Percentiles rank a stretch among this genome's conserved stretches.
phyloP scores from a whole-genome alignment of 2,888 invertebrate genomes.

The Sericinus montela region DNA sequence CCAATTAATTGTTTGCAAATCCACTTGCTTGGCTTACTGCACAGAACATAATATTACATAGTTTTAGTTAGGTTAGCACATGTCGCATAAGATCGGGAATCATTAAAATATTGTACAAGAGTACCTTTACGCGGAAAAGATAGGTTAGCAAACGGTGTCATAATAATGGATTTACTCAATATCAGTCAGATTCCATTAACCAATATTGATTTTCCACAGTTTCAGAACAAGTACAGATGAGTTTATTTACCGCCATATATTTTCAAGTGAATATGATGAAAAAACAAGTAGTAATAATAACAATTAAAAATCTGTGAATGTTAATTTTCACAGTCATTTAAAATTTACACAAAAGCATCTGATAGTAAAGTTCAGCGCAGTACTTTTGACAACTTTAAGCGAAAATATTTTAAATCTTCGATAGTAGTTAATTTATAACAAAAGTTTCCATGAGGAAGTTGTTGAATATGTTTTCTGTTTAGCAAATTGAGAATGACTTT shows the following conservation, averaged over 20 bases:
- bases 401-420: conserved; percentile 19
- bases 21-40: too few species aligned
- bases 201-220: too few species aligned
- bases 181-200: too few species aligned
- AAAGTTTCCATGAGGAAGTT: conserved; percentile 6
- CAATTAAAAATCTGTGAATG: not conserved
- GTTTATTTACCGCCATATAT: not conserved
- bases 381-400: conserved; percentile 19
- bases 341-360: conserved; percentile 13
- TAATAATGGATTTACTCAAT: too few species aligned
- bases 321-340: conserved; percentile 1
- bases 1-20: too few species aligned
- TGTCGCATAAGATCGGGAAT: too few species aligned
- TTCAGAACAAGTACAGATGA: too few species aligned
- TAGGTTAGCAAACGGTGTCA: too few species aligned
- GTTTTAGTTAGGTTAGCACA: too few species aligned
- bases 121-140: too few species aligned
- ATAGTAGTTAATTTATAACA: conserved; percentile 15
- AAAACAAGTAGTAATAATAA: not conserved
- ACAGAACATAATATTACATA: too few species aligned
- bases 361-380: conserved; percentile 8
- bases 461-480: conserved; percentile 10
- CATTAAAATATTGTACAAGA: too few species aligned
- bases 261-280: not conserved
- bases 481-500: conserved; percentile 14